Conservation (phyloP, 2,888 invertebrate species). For the Caenorhabditis sinica region DNA sequence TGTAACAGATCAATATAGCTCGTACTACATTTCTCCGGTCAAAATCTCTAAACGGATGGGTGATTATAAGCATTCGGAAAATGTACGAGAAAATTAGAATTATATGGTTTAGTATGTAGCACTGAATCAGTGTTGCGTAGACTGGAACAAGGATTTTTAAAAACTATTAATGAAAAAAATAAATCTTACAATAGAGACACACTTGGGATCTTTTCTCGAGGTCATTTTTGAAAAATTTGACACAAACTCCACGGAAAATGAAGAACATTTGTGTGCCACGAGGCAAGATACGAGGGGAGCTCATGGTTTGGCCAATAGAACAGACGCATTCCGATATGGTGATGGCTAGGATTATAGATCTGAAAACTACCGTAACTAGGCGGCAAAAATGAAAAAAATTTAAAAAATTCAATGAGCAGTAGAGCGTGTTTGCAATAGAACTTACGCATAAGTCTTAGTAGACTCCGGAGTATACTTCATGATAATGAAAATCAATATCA, state of each 20-base stretch:
- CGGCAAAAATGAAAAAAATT: too few species aligned
- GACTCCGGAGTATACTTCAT: too few species aligned
- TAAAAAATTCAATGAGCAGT: too few species aligned
- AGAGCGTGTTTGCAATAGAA: too few species aligned
- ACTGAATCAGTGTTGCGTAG: background rate
- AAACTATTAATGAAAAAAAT: background rate
- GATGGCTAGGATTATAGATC: background rate
- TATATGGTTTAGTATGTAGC: constrained; percentile 16
- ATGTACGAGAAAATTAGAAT: constrained; percentile 1
- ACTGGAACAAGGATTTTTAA: background rate
- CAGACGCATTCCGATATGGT: background rate
- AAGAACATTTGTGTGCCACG: background rate
- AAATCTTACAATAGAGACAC: background rate
- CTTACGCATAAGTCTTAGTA: too few species aligned
- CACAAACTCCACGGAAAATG: background rate
- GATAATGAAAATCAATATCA: too few species aligned
- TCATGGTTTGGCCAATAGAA: background rate
- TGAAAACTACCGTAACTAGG: too few species aligned
- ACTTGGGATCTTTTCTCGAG: background rate
- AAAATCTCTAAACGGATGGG: constrained; percentile 11
- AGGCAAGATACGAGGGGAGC: background rate
- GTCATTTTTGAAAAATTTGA: background rate
- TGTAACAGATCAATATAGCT: background rate
- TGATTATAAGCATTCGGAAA: constrained; percentile 18
- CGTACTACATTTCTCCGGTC: background rate